These are phyloP conservation scores for Octomys mimax DNA, from an alignment of 2,797 vertebrate species.

Conservation along the genomic window DNA sequence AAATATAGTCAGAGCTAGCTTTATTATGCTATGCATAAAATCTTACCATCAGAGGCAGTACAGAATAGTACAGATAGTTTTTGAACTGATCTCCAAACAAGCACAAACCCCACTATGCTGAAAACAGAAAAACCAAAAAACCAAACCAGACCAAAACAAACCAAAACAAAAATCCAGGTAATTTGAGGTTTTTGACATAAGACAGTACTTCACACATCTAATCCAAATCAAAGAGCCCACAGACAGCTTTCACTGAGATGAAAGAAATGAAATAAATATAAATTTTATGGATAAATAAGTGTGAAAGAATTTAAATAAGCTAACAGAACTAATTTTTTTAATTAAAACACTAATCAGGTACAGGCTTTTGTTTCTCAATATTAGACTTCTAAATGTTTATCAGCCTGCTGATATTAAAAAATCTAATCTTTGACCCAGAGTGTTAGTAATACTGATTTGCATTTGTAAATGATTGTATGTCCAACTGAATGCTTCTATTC, in stretches of 20 bases:
- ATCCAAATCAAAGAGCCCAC: slow-evolving; percentile 84
- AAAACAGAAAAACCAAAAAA: slow-evolving; percentile 55
- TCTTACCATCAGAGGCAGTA: slow-evolving; percentile 87
- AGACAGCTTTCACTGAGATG: slow-evolving; percentile 83
- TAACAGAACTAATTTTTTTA: slow-evolving; percentile 79
- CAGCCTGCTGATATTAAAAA: slow-evolving; percentile 82
- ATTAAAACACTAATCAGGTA: slow-evolving; percentile 83
- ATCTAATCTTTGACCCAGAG: slow-evolving; percentile 74
- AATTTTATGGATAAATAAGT: slow-evolving; percentile 83
- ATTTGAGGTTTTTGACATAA: slow-evolving; percentile 87
- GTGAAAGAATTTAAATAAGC: slow-evolving; percentile 82
- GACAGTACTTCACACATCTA: slow-evolving; percentile 86
- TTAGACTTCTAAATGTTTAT: slow-evolving; percentile 81
- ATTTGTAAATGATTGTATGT: slow-evolving; percentile 64
- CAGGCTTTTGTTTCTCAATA: slow-evolving; percentile 86
- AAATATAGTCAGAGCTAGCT: slow-evolving; percentile 88
- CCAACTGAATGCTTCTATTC: slow-evolving; percentile 47
- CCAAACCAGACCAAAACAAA: slow-evolving; percentile 36
- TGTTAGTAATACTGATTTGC: slow-evolving; percentile 77
- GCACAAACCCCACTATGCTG: slow-evolving; percentile 85
- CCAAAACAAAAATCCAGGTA: slow-evolving; percentile 77
- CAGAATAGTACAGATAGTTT: slow-evolving; percentile 85
- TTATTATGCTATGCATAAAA: slow-evolving; percentile 87
- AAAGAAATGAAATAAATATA: slow-evolving; percentile 85
- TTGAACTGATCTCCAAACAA: slow-evolving; percentile 86